These are phyloP conservation scores for Pogoniulus pusillus DNA, from an alignment of 2,797 vertebrate species.

Conservation along the genomic window DNA sequence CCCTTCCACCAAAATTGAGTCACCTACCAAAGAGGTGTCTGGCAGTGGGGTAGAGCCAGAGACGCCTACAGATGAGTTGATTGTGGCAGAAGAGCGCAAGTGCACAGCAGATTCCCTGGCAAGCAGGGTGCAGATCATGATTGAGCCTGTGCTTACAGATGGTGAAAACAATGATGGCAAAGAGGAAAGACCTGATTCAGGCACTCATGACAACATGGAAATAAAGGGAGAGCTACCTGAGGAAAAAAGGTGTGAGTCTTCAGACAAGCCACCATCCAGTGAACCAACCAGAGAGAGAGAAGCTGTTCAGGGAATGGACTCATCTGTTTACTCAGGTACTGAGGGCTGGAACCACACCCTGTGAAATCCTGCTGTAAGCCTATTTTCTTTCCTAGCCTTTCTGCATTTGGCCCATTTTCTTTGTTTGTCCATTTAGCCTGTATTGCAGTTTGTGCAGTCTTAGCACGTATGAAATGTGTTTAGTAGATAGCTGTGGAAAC, in stretches of 20 bases:
- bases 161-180: neutral
- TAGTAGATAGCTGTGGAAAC: neutral
- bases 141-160: constrained; percentile 61
- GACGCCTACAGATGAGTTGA: neutral
- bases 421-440: neutral
- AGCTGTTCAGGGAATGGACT: neutral
- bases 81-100: neutral
- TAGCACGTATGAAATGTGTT: neutral
- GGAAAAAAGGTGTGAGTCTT: neutral
- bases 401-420: neutral
- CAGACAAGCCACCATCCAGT: neutral
- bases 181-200: neutral
- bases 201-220: neutral
- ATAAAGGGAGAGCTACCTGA: constrained; percentile 1
- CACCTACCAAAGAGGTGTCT: neutral
- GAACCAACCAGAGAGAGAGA: neutral
- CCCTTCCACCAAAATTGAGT: constrained; percentile 3
- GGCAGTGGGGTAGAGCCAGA: neutral
- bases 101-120: neutral
- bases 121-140: constrained; percentile 63
- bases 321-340: constrained; percentile 60
- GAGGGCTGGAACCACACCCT: neutral
- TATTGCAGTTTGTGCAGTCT: neutral
- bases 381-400: neutral
- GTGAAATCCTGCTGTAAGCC: neutral